phyloP scores from a whole-genome alignment of 2,888 invertebrate species.

The Sthenelais limicola region DNA sequence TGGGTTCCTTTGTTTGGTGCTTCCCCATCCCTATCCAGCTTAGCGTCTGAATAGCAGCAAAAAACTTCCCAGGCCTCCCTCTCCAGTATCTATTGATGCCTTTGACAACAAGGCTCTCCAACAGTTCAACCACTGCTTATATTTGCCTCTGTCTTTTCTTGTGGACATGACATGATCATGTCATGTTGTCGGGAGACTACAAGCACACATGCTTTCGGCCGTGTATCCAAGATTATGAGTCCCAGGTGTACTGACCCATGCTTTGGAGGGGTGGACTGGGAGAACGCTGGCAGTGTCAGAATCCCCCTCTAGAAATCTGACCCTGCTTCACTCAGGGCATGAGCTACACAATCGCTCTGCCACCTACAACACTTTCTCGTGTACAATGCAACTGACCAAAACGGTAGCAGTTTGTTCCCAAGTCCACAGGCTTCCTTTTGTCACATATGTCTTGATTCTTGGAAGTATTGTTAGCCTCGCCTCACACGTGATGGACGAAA shows the following conservation, averaged over 20 bases:
- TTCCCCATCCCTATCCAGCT: slow-evolving; percentile 19
- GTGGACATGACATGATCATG: slow-evolving; percentile 26
- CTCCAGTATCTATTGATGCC: slow-evolving; percentile 35
- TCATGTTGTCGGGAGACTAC: slow-evolving; percentile 26
- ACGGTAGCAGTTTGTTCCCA: not conserved
- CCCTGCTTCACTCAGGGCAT: not conserved
- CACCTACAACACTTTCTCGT: slow-evolving; percentile 25
- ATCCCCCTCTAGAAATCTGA: not conserved
- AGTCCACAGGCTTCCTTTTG: slow-evolving; percentile 24
- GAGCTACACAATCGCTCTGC: slow-evolving; percentile 4
- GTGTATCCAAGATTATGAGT: slow-evolving; percentile 34
- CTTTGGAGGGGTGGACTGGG: slow-evolving; percentile 12
- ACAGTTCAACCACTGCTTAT: slow-evolving; percentile 28
- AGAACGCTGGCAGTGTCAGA: not conserved
- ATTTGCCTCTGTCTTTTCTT: slow-evolving; percentile 10
- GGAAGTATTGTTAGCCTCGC: slow-evolving; percentile 13
- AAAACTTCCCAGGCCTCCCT: slow-evolving; percentile 32
- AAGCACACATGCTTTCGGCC: slow-evolving; percentile 16
- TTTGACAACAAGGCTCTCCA: not conserved
- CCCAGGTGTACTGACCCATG: slow-evolving; percentile 28
- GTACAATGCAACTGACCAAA: slow-evolving; percentile 31
- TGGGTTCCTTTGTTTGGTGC: slow-evolving; percentile 2
- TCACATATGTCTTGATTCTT: slow-evolving; percentile 6
- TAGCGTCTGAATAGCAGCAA: slow-evolving; percentile 14
- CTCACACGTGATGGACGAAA: slow-evolving; percentile 8